Conservation (phyloP, 2,888 invertebrate genomes). For the Ormyrus thymus region DNA sequence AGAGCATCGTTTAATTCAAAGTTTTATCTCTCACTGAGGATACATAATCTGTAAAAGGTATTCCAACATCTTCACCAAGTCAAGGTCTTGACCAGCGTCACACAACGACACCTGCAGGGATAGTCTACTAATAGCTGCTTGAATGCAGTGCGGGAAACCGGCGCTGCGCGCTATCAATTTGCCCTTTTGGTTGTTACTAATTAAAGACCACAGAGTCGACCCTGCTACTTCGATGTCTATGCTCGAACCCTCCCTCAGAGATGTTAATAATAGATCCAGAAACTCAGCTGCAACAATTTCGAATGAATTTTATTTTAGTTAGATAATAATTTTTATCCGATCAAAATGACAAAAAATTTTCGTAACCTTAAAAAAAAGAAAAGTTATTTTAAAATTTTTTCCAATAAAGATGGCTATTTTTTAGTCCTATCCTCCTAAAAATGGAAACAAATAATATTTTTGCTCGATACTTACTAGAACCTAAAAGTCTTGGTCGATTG, state of each 20-base stretch:
- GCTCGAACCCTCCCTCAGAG: slow-evolving; percentile 73
- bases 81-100: slow-evolving; percentile 37
- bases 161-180: slow-evolving; percentile 77
- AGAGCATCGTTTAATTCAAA: too few species aligned
- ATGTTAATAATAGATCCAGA: slow-evolving; percentile 74
- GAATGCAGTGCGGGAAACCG: slow-evolving; percentile 75
- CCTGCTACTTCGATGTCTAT: slow-evolving; percentile 76
- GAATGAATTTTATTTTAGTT: too few species aligned
- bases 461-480: slow-evolving; percentile 72
- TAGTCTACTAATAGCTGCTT: slow-evolving; percentile 75
- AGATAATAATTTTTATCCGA: too few species aligned
- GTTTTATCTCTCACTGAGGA: slow-evolving; percentile 57
- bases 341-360: too few species aligned
- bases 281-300: slow-evolving; percentile 73
- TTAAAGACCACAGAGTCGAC: slow-evolving; percentile 81
- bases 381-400: too few species aligned
- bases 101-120: slow-evolving; percentile 57
- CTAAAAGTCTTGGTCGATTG: slow-evolving; percentile 77
- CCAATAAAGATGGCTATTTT: background rate
- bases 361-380: too few species aligned
- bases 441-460: slow-evolving; percentile 2
- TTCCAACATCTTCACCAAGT: slow-evolving; percentile 65
- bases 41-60: slow-evolving; percentile 67
- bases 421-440: background rate
- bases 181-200: slow-evolving; percentile 83